Evolutionary conservation across 1,140 invertebrate genomes (phyloP), one percentile per base, ranked within the genome.

Genomic region (Oedothorax gibbosus): DNA sequence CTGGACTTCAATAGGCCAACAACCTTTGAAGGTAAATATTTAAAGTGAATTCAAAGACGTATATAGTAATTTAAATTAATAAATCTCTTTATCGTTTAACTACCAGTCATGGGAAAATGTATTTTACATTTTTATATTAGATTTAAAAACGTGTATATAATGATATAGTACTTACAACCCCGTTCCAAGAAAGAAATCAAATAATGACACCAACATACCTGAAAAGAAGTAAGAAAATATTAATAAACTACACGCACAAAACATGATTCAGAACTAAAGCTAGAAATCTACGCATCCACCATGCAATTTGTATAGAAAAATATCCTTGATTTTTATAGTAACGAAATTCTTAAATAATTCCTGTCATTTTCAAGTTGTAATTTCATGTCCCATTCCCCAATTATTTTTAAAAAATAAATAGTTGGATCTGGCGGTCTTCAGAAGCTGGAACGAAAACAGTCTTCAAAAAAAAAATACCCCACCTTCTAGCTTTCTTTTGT

Each of bases 341-440:
- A 35, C 51, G 54, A 71, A 71, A 71, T 71, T 71, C 50, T 71
- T 71, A 18, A 10, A 18, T 62, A 75, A 35, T 56, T 75, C 21
- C 35, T 75, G 20, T 49, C 72, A 75, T 60, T 56, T 62, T 53
- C 9, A 11, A 71, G 15, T 53, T 71, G 68, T 71, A 71, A 54
- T 71, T 71, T 35, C 9, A 15, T 15, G n/a, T 20, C 51, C 54
- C 50, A 15, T 51, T 53, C 54, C 18, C 49, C 51, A 51, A 54
- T 5, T 10, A 10, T 21, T 18, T 68, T 21, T 66, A 35, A 35
- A 35, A 35, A 35, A 35, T 35, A 35, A 35, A 35, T 35, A 35
- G 35, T 35, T 35, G 35, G 35, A 35, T 35, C 35, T 35, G 35
- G 35, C 35, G 35, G 35, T 35, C 35, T 35, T 35, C 35, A 35